Conservation (phyloP, 2,888 invertebrate species). For the Brachyptera risi region DNA sequence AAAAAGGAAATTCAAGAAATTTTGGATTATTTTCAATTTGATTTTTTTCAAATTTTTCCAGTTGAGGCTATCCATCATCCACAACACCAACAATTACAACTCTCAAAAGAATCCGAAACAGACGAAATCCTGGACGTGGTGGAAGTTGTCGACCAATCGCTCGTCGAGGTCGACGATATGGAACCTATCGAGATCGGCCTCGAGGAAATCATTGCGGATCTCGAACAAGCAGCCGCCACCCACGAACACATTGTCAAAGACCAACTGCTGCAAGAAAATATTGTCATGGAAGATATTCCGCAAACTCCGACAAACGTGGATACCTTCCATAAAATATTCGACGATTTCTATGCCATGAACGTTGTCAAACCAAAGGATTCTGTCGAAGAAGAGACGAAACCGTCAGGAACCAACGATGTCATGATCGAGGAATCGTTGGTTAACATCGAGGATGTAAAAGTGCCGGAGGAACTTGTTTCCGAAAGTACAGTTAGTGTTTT, state of each 20-base stretch:
- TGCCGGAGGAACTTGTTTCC: too few species aligned
- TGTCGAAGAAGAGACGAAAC: not conserved
- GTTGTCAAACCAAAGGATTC: not conserved
- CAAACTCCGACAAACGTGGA: not conserved
- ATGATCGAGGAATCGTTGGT: not conserved
- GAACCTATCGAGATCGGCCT: constrained; percentile 13
- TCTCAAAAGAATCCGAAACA: constrained; percentile 18
- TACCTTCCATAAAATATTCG: constrained; percentile 7
- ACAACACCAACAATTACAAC: constrained; percentile 25
- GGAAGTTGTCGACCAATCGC: constrained; percentile 22
- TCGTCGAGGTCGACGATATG: constrained; percentile 4
- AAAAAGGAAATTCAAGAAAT: too few species aligned
- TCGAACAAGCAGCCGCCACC: constrained; percentile 2
- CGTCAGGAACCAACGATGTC: not conserved
- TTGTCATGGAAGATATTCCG: not conserved
- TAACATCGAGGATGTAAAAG: too few species aligned
- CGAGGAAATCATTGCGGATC: constrained; percentile 14
- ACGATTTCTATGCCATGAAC: constrained; percentile 4
- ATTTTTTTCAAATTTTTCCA: too few species aligned
- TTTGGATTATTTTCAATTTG: too few species aligned
- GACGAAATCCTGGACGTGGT: constrained; percentile 29
- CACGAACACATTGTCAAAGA: not conserved
- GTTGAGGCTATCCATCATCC: constrained; percentile 26
- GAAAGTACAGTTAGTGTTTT: not conserved
- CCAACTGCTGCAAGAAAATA: not conserved